Percentiles rank a stretch among this genome's conserved stretches.
Evolutionary conservation across 37 sponge, comb jelly and placozoan species (phyloP).

Genomic region (Sycon ciliatum): DNA sequence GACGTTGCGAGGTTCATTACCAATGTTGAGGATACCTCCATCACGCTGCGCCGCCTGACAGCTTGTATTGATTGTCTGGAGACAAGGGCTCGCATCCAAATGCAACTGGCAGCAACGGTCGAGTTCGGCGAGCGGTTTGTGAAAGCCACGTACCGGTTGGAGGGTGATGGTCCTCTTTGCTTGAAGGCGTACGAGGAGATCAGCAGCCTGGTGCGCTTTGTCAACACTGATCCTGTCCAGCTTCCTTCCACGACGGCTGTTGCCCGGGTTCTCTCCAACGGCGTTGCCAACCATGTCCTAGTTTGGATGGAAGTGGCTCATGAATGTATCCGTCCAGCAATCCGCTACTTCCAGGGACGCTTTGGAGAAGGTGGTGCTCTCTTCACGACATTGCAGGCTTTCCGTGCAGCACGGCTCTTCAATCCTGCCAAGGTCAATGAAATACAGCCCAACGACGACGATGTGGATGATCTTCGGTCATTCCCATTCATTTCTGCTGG

Average conservation of each 20-base stretch:
- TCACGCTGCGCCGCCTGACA: background rate
- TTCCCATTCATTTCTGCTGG: no score
- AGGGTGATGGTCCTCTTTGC: background rate
- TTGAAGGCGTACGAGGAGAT: background rate
- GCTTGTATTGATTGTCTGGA: background rate
- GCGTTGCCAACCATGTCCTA: background rate
- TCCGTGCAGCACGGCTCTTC: background rate
- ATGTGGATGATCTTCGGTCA: background rate
- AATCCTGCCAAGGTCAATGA: background rate
- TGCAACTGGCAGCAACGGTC: background rate
- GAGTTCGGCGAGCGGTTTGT: background rate
- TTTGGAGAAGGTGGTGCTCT: background rate
- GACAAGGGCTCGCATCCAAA: background rate
- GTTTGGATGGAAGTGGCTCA: background rate
- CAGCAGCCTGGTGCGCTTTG: background rate
- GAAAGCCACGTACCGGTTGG: background rate
- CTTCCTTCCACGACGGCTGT: background rate
- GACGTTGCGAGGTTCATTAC: background rate
- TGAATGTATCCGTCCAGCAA: background rate
- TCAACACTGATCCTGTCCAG: background rate
- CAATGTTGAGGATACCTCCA: background rate
- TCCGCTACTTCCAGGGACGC: background rate
- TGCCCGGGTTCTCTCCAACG: background rate
- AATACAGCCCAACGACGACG: background rate
- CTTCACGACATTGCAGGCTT: background rate